These are phyloP conservation scores for Odontocolon sp. DNA, from an alignment of 2,888 invertebrate genomes.

Conservation along the genomic window DNA sequence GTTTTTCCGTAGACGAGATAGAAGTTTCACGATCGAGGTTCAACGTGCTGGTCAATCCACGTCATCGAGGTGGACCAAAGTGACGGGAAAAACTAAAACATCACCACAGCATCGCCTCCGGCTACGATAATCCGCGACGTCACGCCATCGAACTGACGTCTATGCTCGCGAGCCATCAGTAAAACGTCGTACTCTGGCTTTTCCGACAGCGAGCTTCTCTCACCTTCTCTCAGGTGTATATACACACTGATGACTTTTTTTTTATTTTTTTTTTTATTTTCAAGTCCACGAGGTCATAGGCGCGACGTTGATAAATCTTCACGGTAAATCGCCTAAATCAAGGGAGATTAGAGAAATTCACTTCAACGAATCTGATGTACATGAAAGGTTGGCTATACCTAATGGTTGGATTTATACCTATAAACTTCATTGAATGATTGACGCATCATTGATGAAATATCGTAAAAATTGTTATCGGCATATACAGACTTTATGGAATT, in stretches of 20 bases:
- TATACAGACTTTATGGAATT: too few species aligned
- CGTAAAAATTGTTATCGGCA: too few species aligned
- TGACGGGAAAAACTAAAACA: constrained; percentile 23
- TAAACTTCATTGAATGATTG: too few species aligned
- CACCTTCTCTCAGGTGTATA: neutral
- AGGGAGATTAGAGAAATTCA: too few species aligned
- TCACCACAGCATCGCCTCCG: constrained; percentile 2
- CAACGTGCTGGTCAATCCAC: constrained; percentile 20
- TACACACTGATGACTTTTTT: neutral
- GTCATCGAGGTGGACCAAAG: constrained; percentile 18
- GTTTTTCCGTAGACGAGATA: neutral
- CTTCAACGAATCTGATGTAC: too few species aligned
- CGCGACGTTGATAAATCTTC: too few species aligned
- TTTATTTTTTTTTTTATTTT: neutral
- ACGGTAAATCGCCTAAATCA: too few species aligned
- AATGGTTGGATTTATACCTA: too few species aligned
- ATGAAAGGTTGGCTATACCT: too few species aligned
- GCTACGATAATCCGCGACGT: constrained; percentile 36
- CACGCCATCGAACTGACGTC: constrained; percentile 40
- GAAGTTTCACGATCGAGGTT: neutral
- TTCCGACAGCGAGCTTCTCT: constrained; percentile 29
- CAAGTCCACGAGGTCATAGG: too few species aligned
- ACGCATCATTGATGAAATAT: too few species aligned
- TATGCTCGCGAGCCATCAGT: constrained; percentile 23
- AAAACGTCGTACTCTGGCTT: constrained; percentile 39